phyloP scores from a whole-genome alignment of 92 coral and sea anemone genomes.

The Porites rus region DNA sequence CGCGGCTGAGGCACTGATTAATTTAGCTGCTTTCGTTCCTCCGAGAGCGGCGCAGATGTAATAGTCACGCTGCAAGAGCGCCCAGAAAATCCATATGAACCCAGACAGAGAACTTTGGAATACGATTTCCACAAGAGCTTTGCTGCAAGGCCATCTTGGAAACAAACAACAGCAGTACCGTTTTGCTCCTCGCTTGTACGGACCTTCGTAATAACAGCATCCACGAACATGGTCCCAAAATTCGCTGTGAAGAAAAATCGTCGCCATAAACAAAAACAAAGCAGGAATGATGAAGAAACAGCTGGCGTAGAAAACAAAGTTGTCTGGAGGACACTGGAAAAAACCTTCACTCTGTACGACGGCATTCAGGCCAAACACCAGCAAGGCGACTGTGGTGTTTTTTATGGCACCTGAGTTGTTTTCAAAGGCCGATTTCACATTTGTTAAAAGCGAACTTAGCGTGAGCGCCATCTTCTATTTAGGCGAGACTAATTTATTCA shows the following conservation, averaged over 20 bases:
- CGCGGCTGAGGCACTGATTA: conserved; percentile 56
- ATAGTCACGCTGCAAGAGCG: conserved; percentile 74
- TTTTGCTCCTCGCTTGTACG: conserved; percentile 44
- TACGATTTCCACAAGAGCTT: conserved; percentile 52
- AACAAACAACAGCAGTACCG: conserved; percentile 66
- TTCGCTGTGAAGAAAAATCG: conserved; percentile 70
- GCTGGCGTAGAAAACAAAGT: conserved; percentile 61
- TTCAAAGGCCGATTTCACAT: conserved; percentile 66
- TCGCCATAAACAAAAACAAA: conserved; percentile 55
- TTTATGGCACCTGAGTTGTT: conserved; percentile 62
- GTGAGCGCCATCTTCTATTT: conserved; percentile 67
- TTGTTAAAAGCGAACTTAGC: conserved; percentile 71
- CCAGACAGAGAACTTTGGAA: too few relatives aligned
- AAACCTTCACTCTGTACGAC: conserved; percentile 73
- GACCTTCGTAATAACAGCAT: conserved; percentile 69
- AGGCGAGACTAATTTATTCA: background rate
- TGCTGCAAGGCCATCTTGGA: conserved; percentile 85
- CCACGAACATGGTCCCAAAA: conserved; percentile 75
- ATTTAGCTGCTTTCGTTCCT: conserved; percentile 59
- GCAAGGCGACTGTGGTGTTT: conserved; percentile 64
- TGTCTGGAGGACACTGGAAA: conserved; percentile 72
- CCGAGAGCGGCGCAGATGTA: conserved; percentile 75
- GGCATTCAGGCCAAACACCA: conserved; percentile 77
- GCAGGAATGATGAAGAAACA: conserved; percentile 77
- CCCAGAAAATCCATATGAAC: conserved; percentile 88